Percentiles rank a stretch among this genome's conserved stretches.
phyloP scores from a whole-genome alignment of 1,140 invertebrate genomes.

The Eupeodes corollae region DNA sequence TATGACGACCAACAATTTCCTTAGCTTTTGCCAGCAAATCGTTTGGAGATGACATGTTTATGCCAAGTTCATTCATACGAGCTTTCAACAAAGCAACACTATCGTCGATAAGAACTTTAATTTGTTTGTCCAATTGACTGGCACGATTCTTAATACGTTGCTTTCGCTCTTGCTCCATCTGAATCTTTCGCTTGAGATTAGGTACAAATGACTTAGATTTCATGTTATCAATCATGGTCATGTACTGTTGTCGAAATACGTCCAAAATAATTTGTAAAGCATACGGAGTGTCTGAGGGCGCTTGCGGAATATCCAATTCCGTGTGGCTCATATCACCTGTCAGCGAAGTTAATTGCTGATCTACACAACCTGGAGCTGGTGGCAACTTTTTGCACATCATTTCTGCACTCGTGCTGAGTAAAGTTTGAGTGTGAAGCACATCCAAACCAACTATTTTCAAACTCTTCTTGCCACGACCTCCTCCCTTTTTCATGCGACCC shows the following conservation, averaged over 20 bases:
- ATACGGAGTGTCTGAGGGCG: conserved; percentile 68
- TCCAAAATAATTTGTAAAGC: conserved; percentile 76
- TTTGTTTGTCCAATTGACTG: conserved; percentile 81
- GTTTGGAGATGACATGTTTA: conserved; percentile 68
- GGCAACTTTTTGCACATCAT: conserved; percentile 54
- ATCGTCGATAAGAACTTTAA: conserved; percentile 79
- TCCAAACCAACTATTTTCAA: conserved; percentile 68
- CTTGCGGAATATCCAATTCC: conserved; percentile 66
- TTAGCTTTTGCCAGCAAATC: conserved; percentile 82
- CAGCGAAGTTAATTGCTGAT: conserved; percentile 74
- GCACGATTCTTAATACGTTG: conserved; percentile 64
- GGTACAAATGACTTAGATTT: conserved; percentile 60
- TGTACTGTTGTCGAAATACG: conserved; percentile 70
- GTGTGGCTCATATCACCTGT: conserved; percentile 55
- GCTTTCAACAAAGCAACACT: conserved; percentile 80
- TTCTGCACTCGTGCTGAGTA: conserved; percentile 63
- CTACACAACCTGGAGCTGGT: conserved; percentile 78
- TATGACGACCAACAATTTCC: conserved; percentile 82
- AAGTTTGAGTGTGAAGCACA: conserved; percentile 78
- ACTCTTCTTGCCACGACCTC: conserved; percentile 21
- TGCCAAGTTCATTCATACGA: conserved; percentile 83
- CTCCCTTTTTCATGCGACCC: conserved; percentile 29
- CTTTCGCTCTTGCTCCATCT: conserved; percentile 73
- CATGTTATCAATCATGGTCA: conserved; percentile 71
- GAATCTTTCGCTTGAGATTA: conserved; percentile 65